Percentiles rank a stretch among this genome's conserved stretches.
Evolutionary conservation across 2,888 invertebrate genomes (phyloP).

Genomic region (Andricus quercusramuli): DNA sequence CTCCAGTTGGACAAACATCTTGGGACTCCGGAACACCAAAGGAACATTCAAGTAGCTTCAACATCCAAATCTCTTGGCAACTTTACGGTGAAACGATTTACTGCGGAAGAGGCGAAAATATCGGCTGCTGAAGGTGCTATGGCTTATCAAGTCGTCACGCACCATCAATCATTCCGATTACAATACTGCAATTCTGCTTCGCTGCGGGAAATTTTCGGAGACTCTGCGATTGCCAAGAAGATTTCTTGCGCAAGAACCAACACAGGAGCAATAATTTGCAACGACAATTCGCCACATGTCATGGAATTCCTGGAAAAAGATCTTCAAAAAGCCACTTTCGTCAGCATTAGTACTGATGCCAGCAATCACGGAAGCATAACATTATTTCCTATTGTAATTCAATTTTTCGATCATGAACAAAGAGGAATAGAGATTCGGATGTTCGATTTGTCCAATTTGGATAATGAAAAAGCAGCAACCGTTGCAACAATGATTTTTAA

Average conservation of each 20-base stretch:
- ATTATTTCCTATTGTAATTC: background rate
- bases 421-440: conserved; percentile 59
- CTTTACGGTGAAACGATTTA: background rate
- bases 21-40: too few species aligned
- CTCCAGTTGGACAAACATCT: too few species aligned
- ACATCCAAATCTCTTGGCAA: background rate
- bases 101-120: background rate
- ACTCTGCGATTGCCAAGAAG: too few species aligned
- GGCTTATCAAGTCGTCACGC: background rate
- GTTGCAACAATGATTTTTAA: conserved; percentile 59
- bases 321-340: background rate
- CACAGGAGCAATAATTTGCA: too few species aligned
- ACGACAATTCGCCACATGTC: background rate
- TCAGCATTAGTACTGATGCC: background rate
- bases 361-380: background rate
- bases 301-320: background rate
- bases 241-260: too few species aligned
- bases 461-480: conserved; percentile 61
- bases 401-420: conserved; percentile 57
- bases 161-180: background rate
- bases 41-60: background rate
- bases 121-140: background rate
- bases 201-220: too few species aligned
- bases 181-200: background rate
- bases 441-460: conserved; percentile 53